Evolutionary conservation across 2,797 vertebrate species (phyloP).

Genomic region (Vultur gryphus): DNA sequence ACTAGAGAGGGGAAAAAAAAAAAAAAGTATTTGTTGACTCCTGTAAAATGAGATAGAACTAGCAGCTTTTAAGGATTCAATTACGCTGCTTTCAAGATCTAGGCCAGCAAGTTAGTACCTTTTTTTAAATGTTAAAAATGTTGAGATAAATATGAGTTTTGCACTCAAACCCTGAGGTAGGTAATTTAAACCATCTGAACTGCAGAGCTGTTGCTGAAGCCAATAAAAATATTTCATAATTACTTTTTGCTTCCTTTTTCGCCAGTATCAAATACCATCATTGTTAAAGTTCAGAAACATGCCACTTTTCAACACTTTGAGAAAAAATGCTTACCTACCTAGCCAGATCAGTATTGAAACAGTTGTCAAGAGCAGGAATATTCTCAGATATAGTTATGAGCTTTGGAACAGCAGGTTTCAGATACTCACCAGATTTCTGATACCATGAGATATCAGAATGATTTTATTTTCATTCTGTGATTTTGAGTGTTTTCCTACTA

Average conservation of each 20-base stretch:
- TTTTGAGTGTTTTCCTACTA: constrained; percentile 45
- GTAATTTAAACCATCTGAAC: constrained; percentile 53
- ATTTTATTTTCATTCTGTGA: background rate
- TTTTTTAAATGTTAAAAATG: background rate
- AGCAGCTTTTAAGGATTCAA: background rate
- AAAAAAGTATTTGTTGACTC: background rate
- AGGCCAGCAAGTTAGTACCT: background rate
- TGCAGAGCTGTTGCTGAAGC: constrained; percentile 56
- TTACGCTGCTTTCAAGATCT: background rate
- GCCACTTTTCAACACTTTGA: constrained; percentile 21
- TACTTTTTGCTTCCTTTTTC: constrained; percentile 62
- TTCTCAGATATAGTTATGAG: constrained; percentile 22
- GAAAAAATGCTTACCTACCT: background rate
- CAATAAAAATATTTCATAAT: constrained; percentile 52
- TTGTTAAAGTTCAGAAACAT: constrained; percentile 58
- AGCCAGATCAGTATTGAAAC: background rate
- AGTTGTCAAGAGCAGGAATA: constrained; percentile 36
- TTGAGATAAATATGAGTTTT: background rate
- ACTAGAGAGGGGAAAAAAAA: background rate
- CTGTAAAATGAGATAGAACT: background rate
- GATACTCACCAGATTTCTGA: constrained; percentile 37
- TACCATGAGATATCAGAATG: background rate
- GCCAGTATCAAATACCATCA: constrained; percentile 37
- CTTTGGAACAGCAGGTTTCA: constrained; percentile 42
- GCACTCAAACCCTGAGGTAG: background rate